phyloP scores from a whole-genome alignment of 2,113 vertebrate genomes.

The Tragelaphus strepsiceros region DNA sequence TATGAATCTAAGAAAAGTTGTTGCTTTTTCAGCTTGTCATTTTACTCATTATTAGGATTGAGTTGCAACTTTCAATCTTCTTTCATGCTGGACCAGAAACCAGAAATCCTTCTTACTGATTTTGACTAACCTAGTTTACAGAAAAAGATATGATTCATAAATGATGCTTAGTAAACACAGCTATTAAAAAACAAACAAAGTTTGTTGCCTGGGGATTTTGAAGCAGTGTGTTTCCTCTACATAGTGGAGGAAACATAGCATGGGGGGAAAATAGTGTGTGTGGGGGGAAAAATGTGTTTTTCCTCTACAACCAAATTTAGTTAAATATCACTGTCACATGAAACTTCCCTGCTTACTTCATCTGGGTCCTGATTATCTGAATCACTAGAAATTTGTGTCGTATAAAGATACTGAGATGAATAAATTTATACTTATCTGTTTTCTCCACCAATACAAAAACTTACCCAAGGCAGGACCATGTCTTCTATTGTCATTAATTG shows the following conservation, averaged over 20 bases:
- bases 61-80: neutral
- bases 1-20: neutral
- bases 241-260: neutral
- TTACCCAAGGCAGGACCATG: neutral
- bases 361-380: neutral
- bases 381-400: neutral
- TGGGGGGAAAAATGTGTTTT: neutral
- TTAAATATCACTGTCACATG: neutral
- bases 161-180: neutral
- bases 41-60: neutral
- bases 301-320: neutral
- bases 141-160: neutral
- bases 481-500: neutral
- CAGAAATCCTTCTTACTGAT: neutral
- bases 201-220: neutral
- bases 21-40: neutral
- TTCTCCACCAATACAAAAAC: neutral
- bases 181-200: neutral
- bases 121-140: neutral
- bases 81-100: neutral
- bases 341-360: neutral
- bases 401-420: neutral
- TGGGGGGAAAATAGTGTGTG: neutral
- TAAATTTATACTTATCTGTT: neutral
- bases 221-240: neutral